Conservation (phyloP, 2,113 vertebrate genomes). For the Amphilophus citrinellus region DNA sequence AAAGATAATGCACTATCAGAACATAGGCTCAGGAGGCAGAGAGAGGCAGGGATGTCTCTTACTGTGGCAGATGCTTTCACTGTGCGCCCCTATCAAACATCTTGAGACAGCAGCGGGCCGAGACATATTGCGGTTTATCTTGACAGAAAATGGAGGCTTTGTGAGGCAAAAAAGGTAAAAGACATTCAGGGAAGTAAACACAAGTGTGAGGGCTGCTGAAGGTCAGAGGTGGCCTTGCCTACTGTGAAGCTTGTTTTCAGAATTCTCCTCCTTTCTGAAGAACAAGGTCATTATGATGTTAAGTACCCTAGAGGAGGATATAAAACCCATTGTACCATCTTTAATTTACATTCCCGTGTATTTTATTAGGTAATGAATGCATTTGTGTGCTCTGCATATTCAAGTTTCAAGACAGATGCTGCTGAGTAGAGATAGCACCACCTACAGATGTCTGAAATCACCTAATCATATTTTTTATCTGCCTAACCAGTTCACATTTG, state of each 20-base stretch:
- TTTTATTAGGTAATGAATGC: constrained; percentile 54
- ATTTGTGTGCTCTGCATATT: constrained; percentile 41
- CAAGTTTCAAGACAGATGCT: constrained; percentile 37
- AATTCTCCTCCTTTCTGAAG: constrained; percentile 22
- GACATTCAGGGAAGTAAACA: constrained; percentile 34
- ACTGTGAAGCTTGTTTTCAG: background rate
- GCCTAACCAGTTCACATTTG: background rate
- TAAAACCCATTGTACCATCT: constrained; percentile 47
- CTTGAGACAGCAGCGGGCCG: constrained; percentile 55
- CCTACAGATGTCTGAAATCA: constrained; percentile 14
- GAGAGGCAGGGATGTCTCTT: constrained; percentile 50
- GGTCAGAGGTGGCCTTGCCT: constrained; percentile 42
- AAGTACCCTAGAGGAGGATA: constrained; percentile 39
- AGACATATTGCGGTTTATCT: constrained; percentile 66
- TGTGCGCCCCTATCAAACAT: constrained; percentile 64
- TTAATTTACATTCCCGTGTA: constrained; percentile 57
- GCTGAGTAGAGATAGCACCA: constrained; percentile 20
- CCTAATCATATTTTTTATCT: background rate
- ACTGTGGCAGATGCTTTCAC: constrained; percentile 57
- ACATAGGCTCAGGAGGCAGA: constrained; percentile 50
- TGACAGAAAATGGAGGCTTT: constrained; percentile 52
- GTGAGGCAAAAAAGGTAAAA: constrained; percentile 26
- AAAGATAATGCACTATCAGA: constrained; percentile 78
- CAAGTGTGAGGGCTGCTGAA: constrained; percentile 29
- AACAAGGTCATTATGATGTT: constrained; percentile 52